Evolutionary conservation across 2,113 vertebrate genomes (phyloP).

Genomic region (Dunckerocampus dactyliophorus): DNA sequence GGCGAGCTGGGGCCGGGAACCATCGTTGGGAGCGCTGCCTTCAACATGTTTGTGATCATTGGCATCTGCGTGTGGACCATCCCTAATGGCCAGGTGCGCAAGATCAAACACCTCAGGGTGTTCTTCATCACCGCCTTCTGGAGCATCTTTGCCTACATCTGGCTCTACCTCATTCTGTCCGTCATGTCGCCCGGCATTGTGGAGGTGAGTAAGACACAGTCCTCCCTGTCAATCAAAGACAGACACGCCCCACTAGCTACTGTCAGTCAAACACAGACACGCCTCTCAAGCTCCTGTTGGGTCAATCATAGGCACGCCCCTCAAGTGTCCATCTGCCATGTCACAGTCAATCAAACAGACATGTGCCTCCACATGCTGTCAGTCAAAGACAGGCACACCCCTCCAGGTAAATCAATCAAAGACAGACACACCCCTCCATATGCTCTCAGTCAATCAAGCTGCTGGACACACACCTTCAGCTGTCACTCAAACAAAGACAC

Average conservation of each 20-base stretch:
- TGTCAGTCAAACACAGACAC: background rate
- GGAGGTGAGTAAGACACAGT: slow-evolving; percentile 56
- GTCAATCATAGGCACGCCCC: too few relatives aligned
- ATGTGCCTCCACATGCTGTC: background rate
- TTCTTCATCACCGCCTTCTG: slow-evolving; percentile 96
- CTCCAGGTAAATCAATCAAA: background rate
- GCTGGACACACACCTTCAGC: background rate
- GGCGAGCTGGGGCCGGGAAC: slow-evolving; percentile 88
- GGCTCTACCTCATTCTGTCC: slow-evolving; percentile 92
- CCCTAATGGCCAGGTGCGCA: slow-evolving; percentile 81
- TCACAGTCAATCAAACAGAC: background rate
- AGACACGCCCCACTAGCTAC: background rate
- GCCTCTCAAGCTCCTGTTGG: background rate
- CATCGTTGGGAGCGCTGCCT: slow-evolving; percentile 94
- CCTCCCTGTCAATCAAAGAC: background rate
- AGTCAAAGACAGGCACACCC: background rate
- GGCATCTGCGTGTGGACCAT: slow-evolving; percentile 89
- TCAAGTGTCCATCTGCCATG: too few relatives aligned
- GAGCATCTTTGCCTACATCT: slow-evolving; percentile 98
- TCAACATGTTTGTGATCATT: slow-evolving; percentile 98
- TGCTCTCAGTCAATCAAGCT: too few relatives aligned
- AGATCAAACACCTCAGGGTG: slow-evolving; percentile 92
- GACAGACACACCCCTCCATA: background rate
- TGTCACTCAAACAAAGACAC: background rate
- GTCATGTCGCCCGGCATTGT: slow-evolving; percentile 87